phyloP scores from a whole-genome alignment of 1,140 invertebrate species.

The Sminthurinus signatus region DNA sequence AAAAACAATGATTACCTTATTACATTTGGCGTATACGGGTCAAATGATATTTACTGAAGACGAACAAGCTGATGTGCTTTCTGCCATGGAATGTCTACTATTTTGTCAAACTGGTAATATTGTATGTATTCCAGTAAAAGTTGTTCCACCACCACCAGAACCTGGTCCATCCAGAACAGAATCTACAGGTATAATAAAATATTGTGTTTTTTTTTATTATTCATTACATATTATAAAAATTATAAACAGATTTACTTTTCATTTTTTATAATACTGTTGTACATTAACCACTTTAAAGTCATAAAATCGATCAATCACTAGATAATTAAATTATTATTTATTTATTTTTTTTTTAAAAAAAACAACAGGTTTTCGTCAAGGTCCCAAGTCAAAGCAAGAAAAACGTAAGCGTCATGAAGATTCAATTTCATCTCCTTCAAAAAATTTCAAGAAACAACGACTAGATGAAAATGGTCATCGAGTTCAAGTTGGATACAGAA shows the following conservation, averaged over 20 bases:
- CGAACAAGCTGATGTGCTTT: slow-evolving; percentile 15
- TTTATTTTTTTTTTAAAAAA: not conserved
- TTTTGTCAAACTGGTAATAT: slow-evolving; percentile 18
- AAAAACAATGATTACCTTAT: slow-evolving; percentile 22
- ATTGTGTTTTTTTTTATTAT: not conserved
- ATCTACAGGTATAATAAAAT: not conserved
- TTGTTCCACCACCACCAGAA: not conserved
- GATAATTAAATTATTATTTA: not conserved
- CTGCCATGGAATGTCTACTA: slow-evolving; percentile 19
- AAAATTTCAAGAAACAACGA: not conserved
- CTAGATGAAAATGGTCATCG: slow-evolving; percentile 5
- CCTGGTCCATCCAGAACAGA: not conserved
- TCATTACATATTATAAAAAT: not conserved
- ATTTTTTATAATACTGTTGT: not conserved
- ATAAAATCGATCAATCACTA: not conserved
- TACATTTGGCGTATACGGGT: slow-evolving; percentile 32
- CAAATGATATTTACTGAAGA: slow-evolving; percentile 20
- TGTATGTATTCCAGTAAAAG: not conserved
- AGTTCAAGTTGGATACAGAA: slow-evolving; percentile 7
- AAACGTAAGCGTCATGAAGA: not conserved
- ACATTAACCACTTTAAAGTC: not conserved
- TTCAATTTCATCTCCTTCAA: not conserved
- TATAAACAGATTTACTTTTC: not conserved
- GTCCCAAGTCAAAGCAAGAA: not conserved
- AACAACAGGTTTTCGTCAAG: not conserved